Percentiles rank a stretch among this genome's conserved stretches.
These are phyloP conservation scores for Theonella swinhoei DNA, from an alignment of 37 sponge, comb jelly and placozoan genomes.

Conservation along the genomic window DNA sequence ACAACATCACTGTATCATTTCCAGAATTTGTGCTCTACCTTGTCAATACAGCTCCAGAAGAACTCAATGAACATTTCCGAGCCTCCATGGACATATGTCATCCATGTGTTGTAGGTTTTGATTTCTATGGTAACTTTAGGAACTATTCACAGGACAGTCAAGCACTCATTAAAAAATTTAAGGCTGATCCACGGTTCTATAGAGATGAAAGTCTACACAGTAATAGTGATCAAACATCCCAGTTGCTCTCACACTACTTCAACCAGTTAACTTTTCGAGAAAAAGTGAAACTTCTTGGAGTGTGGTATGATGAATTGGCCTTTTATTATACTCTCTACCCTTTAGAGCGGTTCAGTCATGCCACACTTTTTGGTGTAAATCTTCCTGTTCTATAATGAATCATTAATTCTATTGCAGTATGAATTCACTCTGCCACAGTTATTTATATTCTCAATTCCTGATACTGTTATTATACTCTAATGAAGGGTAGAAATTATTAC, in stretches of 20 bases:
- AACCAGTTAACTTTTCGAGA: conserved; percentile 17
- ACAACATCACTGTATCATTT: conserved; percentile 46
- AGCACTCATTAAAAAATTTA: conserved; percentile 30
- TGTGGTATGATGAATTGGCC: conserved; percentile 35
- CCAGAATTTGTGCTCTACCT: conserved; percentile 32
- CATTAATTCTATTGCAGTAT: not conserved
- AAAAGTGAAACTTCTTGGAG: conserved; percentile 25
- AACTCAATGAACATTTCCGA: conserved; percentile 55
- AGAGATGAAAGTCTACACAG: conserved; percentile 29
- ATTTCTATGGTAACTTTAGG: conserved; percentile 61
- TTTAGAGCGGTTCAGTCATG: conserved; percentile 24
- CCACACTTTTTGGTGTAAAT: conserved; percentile 8
- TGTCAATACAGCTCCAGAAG: not conserved
- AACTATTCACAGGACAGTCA: conserved; percentile 20
- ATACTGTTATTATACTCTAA: no score
- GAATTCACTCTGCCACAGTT: no score
- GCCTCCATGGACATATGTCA: conserved; percentile 53
- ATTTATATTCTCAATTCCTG: no score
- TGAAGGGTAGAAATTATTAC: no score
- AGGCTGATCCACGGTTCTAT: conserved; percentile 31
- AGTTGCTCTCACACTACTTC: conserved; percentile 11
- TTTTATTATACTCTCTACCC: conserved; percentile 61
- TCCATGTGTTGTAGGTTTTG: conserved; percentile 49
- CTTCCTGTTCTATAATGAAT: not conserved
- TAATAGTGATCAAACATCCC: conserved; percentile 5